These are phyloP conservation scores for Drosophila monieri DNA, from an alignment of 2,888 invertebrate species.

Conservation along the genomic window DNA sequence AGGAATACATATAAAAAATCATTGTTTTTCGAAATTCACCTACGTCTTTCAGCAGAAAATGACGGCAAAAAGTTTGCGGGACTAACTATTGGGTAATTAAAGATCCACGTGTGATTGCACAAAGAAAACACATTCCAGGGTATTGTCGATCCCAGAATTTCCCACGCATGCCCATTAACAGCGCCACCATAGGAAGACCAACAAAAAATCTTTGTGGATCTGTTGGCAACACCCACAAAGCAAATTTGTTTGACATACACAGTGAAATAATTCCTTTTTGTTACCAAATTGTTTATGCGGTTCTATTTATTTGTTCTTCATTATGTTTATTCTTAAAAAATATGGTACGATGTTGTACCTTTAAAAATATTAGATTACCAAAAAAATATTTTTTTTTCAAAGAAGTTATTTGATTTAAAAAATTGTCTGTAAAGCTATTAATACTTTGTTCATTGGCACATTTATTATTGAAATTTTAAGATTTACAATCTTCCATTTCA, in stretches of 20 bases:
- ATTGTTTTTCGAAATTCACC: slow-evolving; percentile 23
- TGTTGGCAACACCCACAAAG: slow-evolving; percentile 40
- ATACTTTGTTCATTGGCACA: background rate
- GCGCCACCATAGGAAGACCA: slow-evolving; percentile 38
- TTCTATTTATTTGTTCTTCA: slow-evolving; percentile 9
- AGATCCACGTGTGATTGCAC: slow-evolving; percentile 49
- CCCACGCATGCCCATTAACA: slow-evolving; percentile 42
- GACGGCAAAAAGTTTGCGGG: slow-evolving; percentile 22
- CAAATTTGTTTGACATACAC: slow-evolving; percentile 63
- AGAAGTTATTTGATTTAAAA: background rate
- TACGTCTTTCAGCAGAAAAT: slow-evolving; percentile 42
- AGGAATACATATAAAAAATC: slow-evolving; percentile 2
- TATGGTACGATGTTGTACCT: background rate
- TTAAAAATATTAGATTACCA: background rate
- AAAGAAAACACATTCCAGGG: slow-evolving; percentile 11
- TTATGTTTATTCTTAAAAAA: background rate
- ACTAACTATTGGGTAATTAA: slow-evolving; percentile 43
- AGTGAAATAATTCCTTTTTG: background rate
- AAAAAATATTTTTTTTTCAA: background rate
- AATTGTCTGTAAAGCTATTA: background rate
- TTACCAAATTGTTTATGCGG: background rate
- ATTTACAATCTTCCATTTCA: background rate
- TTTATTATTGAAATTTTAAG: background rate
- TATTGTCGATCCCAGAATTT: slow-evolving; percentile 31
- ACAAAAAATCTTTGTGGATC: slow-evolving; percentile 15